Percentiles rank a stretch among this genome's conserved stretches.
These are phyloP conservation scores for Drosophila seguyi DNA, from an alignment of 1,140 invertebrate genomes.

Conservation along the genomic window DNA sequence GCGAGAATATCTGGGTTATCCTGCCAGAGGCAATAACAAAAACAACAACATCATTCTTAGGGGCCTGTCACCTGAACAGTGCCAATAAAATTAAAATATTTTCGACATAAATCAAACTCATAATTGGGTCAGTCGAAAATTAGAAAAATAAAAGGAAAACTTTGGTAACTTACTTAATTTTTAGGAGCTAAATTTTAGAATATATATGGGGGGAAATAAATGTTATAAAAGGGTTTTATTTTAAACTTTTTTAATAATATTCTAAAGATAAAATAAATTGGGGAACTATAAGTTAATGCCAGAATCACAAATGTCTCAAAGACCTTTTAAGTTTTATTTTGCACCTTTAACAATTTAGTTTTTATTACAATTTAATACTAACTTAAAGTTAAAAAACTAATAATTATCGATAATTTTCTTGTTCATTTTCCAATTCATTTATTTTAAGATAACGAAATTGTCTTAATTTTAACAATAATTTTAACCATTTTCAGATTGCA, in stretches of 20 bases:
- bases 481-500: neutral
- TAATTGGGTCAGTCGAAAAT: conserved; percentile 63
- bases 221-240: neutral
- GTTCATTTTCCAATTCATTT: neutral
- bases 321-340: too few species aligned
- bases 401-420: too few species aligned
- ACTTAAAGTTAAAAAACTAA: too few species aligned
- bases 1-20: conserved; percentile 55
- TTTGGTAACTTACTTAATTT: neutral
- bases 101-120: conserved; percentile 73
- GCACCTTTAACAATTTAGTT: too few species aligned
- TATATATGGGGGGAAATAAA: neutral
- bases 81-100: conserved; percentile 73
- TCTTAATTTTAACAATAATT: neutral
- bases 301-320: too few species aligned
- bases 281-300: neutral
- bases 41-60: conserved; percentile 20
- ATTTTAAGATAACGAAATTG: neutral
- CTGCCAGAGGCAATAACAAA: neutral
- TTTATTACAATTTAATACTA: too few species aligned
- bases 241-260: neutral
- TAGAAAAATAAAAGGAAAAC: conserved; percentile 27
- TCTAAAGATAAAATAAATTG: neutral
- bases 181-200: neutral
- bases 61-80: conserved; percentile 22